Percentiles rank a stretch among this genome's conserved stretches.
These are phyloP conservation scores for Prunella fulvescens DNA, from an alignment of 2,113 vertebrate genomes.

Conservation along the genomic window DNA sequence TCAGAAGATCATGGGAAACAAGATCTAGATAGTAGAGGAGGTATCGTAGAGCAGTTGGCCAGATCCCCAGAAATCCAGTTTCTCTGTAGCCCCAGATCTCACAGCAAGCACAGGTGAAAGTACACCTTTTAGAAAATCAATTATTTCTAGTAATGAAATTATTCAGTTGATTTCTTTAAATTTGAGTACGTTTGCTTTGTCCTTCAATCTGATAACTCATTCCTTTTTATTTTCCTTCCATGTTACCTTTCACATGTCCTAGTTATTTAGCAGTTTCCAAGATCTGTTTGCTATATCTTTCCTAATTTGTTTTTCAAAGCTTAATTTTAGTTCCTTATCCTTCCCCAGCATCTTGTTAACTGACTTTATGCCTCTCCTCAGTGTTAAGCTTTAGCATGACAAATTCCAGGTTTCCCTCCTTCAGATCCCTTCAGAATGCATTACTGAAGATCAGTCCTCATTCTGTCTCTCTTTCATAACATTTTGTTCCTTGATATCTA, in stretches of 20 bases:
- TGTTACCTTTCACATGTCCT: background rate
- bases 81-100: background rate
- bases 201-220: background rate
- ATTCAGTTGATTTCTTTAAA: background rate
- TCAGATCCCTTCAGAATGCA: background rate
- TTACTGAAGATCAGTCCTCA: background rate
- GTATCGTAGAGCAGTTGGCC: background rate
- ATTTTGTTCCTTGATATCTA: background rate
- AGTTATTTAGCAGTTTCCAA: background rate
- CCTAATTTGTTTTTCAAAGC: background rate
- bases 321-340: background rate
- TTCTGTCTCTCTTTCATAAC: background rate
- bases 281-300: background rate
- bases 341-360: background rate
- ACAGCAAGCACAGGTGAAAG: background rate
- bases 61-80: background rate
- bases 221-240: background rate
- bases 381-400: background rate
- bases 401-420: background rate
- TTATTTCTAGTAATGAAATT: background rate
- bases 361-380: background rate
- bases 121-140: background rate
- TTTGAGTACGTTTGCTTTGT: background rate
- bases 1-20: background rate
- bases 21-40: background rate